These are phyloP conservation scores for Drosophila pandora DNA, from an alignment of 1,140 invertebrate species.

Conservation along the genomic window DNA sequence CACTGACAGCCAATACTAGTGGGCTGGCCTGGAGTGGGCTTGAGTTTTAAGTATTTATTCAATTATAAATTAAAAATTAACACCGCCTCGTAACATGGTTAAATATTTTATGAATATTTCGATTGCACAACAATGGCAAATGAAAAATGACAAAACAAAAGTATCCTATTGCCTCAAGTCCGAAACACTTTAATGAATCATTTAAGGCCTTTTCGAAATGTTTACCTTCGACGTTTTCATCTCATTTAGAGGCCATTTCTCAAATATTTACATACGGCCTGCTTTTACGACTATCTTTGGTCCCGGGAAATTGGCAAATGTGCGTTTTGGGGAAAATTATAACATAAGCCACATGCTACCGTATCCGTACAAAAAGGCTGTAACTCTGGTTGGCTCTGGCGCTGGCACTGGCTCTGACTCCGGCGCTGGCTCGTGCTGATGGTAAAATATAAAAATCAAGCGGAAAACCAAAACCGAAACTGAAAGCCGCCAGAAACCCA, in stretches of 20 bases:
- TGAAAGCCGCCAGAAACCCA: constrained; percentile 66
- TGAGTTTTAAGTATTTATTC: constrained; percentile 10
- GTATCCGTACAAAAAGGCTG: constrained; percentile 4
- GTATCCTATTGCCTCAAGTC: background rate
- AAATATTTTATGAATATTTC: constrained; percentile 1
- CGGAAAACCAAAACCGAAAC: constrained; percentile 64
- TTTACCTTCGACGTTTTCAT: constrained; percentile 19
- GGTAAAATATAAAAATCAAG: constrained; percentile 49
- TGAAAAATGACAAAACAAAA: no score
- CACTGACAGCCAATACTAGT: constrained; percentile 9
- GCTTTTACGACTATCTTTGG: constrained; percentile 71
- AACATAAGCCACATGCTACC: constrained; percentile 70
- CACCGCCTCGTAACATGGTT: background rate
- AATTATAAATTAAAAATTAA: constrained; percentile 6
- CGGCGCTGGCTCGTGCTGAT: constrained; percentile 14
- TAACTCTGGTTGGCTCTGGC: background rate
- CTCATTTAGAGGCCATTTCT: constrained; percentile 37
- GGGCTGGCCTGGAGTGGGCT: background rate
- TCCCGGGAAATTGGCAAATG: constrained; percentile 61
- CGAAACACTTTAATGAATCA: constrained; percentile 1
- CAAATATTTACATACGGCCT: constrained; percentile 63
- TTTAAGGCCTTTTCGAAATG: background rate
- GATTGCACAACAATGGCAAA: background rate
- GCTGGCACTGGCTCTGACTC: constrained; percentile 4
- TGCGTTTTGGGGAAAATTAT: constrained; percentile 82